These are phyloP conservation scores for Artemia sp. DNA, from an alignment of 2,888 invertebrate genomes.

Conservation along the genomic window DNA sequence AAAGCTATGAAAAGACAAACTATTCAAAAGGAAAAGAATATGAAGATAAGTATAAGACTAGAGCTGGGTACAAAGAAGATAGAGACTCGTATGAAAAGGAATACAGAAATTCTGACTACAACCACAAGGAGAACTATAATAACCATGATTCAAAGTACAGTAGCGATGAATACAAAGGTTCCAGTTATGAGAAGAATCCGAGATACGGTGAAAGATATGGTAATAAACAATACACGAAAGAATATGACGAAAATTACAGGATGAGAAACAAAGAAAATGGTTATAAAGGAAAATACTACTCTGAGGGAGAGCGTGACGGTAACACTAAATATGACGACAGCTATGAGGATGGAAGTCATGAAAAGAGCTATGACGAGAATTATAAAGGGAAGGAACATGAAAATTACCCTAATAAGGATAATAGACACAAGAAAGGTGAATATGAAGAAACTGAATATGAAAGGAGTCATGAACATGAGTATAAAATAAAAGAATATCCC, in stretches of 20 bases:
- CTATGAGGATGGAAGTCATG: neutral
- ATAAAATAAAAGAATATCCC: neutral
- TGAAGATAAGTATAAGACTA: neutral
- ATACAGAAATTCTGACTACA: neutral
- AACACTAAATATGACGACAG: neutral
- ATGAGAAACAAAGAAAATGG: neutral
- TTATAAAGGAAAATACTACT: neutral
- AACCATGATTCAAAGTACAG: neutral
- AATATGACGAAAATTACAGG: neutral
- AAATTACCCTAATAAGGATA: neutral
- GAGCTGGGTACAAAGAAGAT: neutral
- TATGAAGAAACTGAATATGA: neutral
- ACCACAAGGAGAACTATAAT: neutral
- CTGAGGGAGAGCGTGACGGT: neutral
- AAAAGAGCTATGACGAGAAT: neutral
- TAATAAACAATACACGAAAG: neutral
- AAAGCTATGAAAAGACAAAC: neutral
- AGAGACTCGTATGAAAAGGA: neutral
- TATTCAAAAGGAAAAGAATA: neutral
- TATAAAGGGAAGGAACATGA: conserved; percentile 1
- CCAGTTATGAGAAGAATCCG: neutral
- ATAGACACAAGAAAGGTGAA: neutral
- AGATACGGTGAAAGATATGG: neutral
- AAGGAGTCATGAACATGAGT: neutral
- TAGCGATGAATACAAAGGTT: neutral